Percentiles rank a stretch among this genome's conserved stretches.
phyloP scores from a whole-genome alignment of 2,113 vertebrate genomes.

The Pseudonaja textilis region DNA sequence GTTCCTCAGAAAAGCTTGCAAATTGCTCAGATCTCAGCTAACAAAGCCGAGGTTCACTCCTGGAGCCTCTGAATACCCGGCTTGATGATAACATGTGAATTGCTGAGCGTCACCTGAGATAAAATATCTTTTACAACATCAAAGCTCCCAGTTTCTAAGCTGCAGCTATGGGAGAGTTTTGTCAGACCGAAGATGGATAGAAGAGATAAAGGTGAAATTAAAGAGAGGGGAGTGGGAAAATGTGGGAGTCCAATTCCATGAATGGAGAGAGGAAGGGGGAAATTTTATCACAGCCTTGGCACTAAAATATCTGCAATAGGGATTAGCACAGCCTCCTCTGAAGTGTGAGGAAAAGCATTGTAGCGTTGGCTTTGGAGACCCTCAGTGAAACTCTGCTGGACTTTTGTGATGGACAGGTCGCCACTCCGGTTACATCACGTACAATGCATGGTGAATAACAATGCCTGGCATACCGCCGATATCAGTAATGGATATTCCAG shows the following conservation, averaged over 20 bases:
- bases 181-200: slow-evolving; percentile 74
- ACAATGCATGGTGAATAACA: background rate
- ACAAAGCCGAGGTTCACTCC: slow-evolving; percentile 85
- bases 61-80: slow-evolving; percentile 72
- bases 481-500: background rate
- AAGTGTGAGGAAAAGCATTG: slow-evolving; percentile 47
- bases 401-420: slow-evolving; percentile 7
- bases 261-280: slow-evolving; percentile 1
- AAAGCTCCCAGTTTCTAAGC: slow-evolving; percentile 76
- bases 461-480: background rate
- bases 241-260: slow-evolving; percentile 2
- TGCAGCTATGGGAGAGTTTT: slow-evolving; percentile 71
- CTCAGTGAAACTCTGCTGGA: slow-evolving; percentile 7
- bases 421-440: background rate
- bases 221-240: background rate
- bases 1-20: slow-evolving; percentile 82
- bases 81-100: slow-evolving; percentile 77
- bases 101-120: slow-evolving; percentile 81
- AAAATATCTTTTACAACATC: slow-evolving; percentile 84
- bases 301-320: slow-evolving; percentile 48
- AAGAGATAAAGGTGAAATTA: slow-evolving; percentile 73
- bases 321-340: slow-evolving; percentile 42
- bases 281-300: slow-evolving; percentile 45
- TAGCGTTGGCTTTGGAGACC: slow-evolving; percentile 43
- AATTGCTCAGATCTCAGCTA: slow-evolving; percentile 89